Conservation (phyloP, 2,113 vertebrate genomes). For the Hippopotamus amphibius region DNA sequence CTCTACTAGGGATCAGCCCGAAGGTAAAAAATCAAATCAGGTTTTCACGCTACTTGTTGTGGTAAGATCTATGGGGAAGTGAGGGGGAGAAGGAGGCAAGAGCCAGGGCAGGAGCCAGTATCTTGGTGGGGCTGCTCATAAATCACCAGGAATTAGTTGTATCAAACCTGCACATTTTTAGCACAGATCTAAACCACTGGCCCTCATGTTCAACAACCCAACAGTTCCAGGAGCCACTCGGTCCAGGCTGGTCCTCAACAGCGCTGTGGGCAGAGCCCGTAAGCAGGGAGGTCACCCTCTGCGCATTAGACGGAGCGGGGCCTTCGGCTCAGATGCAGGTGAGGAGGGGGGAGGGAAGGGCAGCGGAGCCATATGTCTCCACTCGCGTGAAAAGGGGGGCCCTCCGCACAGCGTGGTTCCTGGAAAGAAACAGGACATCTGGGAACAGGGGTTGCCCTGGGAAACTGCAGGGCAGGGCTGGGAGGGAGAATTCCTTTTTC, state of each 20-base stretch:
- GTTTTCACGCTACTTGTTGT: background rate
- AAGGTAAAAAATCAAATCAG: background rate
- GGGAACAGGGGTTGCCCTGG: background rate
- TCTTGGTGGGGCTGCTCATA: background rate
- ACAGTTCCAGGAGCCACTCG: background rate
- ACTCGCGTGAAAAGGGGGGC: background rate
- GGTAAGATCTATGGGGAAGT: background rate
- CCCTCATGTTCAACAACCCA: background rate
- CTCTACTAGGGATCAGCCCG: background rate
- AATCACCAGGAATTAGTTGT: background rate
- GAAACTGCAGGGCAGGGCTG: background rate
- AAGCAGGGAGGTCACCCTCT: background rate
- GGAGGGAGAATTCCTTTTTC: background rate
- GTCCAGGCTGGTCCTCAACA: no score
- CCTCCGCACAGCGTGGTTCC: background rate
- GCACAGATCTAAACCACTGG: background rate
- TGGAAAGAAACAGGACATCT: background rate
- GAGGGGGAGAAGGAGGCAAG: background rate
- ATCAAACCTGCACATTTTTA: background rate
- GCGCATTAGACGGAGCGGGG: accelerated
- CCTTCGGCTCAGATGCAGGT: background rate
- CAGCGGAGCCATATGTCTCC: background rate
- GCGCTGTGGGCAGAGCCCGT: background rate
- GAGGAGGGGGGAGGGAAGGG: background rate
- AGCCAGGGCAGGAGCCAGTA: background rate